phyloP scores from a whole-genome alignment of 2,888 invertebrate species.

The Apocheima hispidaria region DNA sequence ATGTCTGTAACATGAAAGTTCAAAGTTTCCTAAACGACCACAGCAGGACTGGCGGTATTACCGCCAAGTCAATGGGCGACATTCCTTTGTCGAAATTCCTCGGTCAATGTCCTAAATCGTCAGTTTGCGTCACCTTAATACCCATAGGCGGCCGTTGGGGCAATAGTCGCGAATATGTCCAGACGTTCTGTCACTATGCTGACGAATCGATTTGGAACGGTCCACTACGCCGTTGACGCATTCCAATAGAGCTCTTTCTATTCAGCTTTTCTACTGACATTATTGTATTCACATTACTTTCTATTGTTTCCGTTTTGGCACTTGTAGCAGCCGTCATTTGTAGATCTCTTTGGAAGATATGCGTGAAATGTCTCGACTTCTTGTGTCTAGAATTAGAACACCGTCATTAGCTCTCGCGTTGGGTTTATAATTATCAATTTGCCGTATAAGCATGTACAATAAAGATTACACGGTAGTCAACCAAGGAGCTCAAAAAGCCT shows the following conservation, averaged over 20 bases:
- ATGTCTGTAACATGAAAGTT: slow-evolving; percentile 36
- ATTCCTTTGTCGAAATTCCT: slow-evolving; percentile 60
- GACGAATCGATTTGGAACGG: slow-evolving; percentile 73
- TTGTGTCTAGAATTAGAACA: slow-evolving; percentile 33
- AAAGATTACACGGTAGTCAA: slow-evolving; percentile 36
- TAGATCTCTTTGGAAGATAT: slow-evolving; percentile 33
- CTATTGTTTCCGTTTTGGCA: slow-evolving; percentile 42
- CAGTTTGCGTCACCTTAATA: slow-evolving; percentile 70
- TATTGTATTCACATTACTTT: slow-evolving; percentile 43
- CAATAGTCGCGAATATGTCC: slow-evolving; percentile 63
- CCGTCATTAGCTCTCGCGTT: slow-evolving; percentile 30
- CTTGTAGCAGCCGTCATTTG: slow-evolving; percentile 30
- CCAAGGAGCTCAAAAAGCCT: slow-evolving; percentile 49
- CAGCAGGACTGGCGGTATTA: slow-evolving; percentile 26
- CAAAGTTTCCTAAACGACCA: slow-evolving; percentile 36
- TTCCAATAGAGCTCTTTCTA: slow-evolving; percentile 58
- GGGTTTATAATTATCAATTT: slow-evolving; percentile 30
- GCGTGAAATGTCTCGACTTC: slow-evolving; percentile 16
- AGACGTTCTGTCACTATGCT: slow-evolving; percentile 62
- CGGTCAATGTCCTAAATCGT: slow-evolving; percentile 73
- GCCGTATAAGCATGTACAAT: slow-evolving; percentile 29
- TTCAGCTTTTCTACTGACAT: slow-evolving; percentile 51
- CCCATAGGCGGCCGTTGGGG: slow-evolving; percentile 45
- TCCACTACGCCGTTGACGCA: slow-evolving; percentile 54
- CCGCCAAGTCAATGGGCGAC: slow-evolving; percentile 47